Evolutionary conservation across 2,113 vertebrate genomes (phyloP).

Genomic region (Malurus alboscapulatus): DNA sequence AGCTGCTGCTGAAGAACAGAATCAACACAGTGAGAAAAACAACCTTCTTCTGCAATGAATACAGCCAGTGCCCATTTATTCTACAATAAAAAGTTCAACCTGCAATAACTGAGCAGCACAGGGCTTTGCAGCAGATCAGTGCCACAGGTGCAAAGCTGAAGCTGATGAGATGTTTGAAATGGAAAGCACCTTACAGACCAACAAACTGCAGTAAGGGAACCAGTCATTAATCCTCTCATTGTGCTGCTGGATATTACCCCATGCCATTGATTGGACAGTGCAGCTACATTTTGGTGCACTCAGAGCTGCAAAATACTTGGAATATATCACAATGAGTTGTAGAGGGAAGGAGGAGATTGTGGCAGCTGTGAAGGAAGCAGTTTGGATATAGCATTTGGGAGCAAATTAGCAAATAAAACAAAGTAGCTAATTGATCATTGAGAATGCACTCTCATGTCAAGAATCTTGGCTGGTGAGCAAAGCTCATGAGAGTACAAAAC

Average conservation of each 20-base stretch:
- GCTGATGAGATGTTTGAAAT: background rate
- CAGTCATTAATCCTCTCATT: background rate
- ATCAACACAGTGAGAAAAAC: background rate
- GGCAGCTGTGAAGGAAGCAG: background rate
- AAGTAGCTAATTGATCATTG: background rate
- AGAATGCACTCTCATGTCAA: background rate
- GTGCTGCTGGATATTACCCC: background rate
- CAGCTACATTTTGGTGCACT: fast-evolving
- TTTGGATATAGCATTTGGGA: background rate
- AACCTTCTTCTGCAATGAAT: background rate
- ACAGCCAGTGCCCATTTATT: background rate
- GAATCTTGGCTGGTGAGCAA: background rate
- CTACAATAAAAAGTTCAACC: background rate
- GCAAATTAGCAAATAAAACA: background rate
- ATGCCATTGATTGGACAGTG: background rate
- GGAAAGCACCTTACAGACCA: background rate
- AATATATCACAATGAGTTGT: background rate
- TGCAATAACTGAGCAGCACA: background rate
- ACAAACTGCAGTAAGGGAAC: background rate
- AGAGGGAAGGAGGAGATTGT: background rate
- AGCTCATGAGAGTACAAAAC: background rate
- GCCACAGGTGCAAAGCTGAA: background rate
- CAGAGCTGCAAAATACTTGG: background rate
- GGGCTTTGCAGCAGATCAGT: background rate
- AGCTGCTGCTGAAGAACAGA: background rate